Base-by-base conservation (phyloP, 2,113 vertebrate genomes). In the Sebastes fasciatus region DNA sequence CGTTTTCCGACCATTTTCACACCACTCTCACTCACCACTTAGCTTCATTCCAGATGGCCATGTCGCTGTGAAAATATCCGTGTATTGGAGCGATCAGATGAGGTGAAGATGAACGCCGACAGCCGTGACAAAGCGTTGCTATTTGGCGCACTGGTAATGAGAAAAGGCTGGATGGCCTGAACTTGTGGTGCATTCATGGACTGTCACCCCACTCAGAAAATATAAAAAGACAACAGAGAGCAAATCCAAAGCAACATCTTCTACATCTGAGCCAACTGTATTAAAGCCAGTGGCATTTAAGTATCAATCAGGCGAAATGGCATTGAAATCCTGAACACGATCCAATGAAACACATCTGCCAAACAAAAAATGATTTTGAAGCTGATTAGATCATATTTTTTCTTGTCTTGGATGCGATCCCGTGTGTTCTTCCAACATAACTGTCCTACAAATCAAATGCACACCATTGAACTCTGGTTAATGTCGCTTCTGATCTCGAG, bases 241-340 rank as follows among this genome's bases (percentile, higher is more conserved):
- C 26, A 62, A 26, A 72, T 74, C 52, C 68, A 23, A 26, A 75
- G 66, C 65, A 85, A 58, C 34, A 34, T 34, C 34, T 34, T 34
- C 34, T 40, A 60, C 77, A 90, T 61, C 71, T 84, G 55, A 83
- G 74, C 74, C 79, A 75, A 82, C 49, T 1, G 42, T 70, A 77
- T 86, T 89, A 74, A 84, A 91, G 82, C 80, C 66, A 49, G 64
- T 84, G 82, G 86, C 82, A 86, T 86, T 88, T 80, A 86, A 68
- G 62, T 66, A 74, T 88, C 85, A 88, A 80, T 89, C 85, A 79
- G 74, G 48, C 65, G 69, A 78, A 90, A 83, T 60, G 63, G 58
- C 60, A 80, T 76, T 82, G 67, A 46, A 82, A 86, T 83, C 81
- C 55, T 68, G 66, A 82, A 67, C 54, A 63, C 13, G 34, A 68